A percentile compares a stretch with the other conserved stretches of the same genome.
These are phyloP conservation scores for Phasianus colchicus DNA, from an alignment of 2,113 vertebrate species.

Conservation along the genomic window DNA sequence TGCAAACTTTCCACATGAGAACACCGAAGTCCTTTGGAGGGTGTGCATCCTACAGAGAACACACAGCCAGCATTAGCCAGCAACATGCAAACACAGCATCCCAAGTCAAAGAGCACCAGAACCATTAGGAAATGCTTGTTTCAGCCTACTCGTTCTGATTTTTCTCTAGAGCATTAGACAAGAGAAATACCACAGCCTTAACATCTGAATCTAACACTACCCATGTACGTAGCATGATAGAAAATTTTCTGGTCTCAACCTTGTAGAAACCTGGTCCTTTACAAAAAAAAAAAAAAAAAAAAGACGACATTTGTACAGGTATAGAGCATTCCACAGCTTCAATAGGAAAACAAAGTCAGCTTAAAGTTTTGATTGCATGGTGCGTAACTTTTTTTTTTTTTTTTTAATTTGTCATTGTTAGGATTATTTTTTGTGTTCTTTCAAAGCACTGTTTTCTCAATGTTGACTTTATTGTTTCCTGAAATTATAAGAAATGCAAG, in stretches of 20 bases:
- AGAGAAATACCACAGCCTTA: not conserved
- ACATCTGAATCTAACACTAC: not conserved
- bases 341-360: not conserved
- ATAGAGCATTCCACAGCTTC: not conserved
- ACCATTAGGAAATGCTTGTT: not conserved
- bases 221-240: not conserved
- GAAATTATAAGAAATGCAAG: not conserved
- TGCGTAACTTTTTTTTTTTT: not conserved
- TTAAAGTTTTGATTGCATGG: not conserved
- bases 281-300: not conserved
- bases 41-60: not conserved
- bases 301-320: slow-evolving; percentile 9
- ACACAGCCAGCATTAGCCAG: not conserved
- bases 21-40: no score
- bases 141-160: not conserved
- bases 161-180: not conserved
- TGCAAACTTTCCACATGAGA: no score
- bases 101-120: not conserved
- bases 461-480: not conserved
- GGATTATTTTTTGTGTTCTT: not conserved
- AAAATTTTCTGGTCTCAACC: not conserved
- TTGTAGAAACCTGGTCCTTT: not conserved
- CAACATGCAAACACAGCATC: not conserved
- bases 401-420: not conserved
- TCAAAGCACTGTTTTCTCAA: not conserved